These are phyloP conservation scores for Brachynemurus nebulosus DNA, from an alignment of 2,888 invertebrate genomes.

Conservation along the genomic window DNA sequence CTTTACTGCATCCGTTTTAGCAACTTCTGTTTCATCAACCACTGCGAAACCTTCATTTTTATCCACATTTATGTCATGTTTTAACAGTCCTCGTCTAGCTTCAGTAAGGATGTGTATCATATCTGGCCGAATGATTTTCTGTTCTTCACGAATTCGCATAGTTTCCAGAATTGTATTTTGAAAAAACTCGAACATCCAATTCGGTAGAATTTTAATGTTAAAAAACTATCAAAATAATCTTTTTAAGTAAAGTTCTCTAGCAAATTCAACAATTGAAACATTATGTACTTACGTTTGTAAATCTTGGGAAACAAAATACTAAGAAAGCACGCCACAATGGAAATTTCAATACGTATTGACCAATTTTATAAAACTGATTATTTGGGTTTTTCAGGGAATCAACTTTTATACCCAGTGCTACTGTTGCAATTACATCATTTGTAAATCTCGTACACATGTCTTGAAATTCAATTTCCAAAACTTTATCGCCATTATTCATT, in stretches of 20 bases:
- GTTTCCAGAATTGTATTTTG: not conserved
- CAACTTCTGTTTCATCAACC: too few relatives aligned
- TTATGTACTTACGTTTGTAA: not conserved
- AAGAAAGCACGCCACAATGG: not conserved
- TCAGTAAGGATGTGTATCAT: not conserved
- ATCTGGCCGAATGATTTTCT: not conserved
- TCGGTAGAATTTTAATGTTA: not conserved
- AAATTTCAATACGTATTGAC: not conserved
- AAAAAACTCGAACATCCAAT: not conserved
- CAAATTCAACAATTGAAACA: too few relatives aligned
- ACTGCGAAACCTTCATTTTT: not conserved
- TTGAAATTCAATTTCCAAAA: not conserved
- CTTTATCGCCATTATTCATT: not conserved
- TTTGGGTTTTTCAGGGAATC: not conserved
- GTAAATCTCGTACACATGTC: not conserved
- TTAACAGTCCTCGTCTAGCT: not conserved
- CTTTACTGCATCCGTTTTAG: too few relatives aligned
- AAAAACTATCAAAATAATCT: not conserved
- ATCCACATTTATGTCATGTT: not conserved
- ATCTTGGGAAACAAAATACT: not conserved
- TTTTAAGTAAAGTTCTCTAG: too few relatives aligned
- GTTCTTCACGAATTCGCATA: not conserved
- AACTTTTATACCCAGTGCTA: not conserved
- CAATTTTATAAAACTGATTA: not conserved
- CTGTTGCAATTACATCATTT: not conserved